phyloP scores from a whole-genome alignment of 1,140 invertebrate species.

The Caenorhabditis brenneri region DNA sequence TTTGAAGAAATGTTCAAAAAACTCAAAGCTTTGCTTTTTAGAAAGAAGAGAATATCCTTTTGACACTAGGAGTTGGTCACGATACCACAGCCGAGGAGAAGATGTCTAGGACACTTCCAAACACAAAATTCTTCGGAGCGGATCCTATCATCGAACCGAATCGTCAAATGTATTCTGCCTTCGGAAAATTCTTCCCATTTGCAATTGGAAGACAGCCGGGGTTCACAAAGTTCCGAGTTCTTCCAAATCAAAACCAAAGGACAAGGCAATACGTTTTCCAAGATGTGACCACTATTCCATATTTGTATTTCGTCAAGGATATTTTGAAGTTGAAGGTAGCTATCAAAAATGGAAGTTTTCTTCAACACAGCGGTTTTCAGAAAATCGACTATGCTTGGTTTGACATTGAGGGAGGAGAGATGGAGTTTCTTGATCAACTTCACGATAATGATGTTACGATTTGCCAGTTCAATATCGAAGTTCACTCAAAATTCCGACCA shows the following conservation, averaged over 20 bases:
- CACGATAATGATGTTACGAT: background rate
- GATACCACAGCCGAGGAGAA: constrained; percentile 34
- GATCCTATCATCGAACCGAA: constrained; percentile 17
- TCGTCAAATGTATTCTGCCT: constrained; percentile 27
- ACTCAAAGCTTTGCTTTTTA: background rate
- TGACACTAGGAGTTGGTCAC: constrained; percentile 35
- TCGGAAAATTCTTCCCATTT: constrained; percentile 43
- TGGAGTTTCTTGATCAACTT: background rate
- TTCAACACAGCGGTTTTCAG: background rate
- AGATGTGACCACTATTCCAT: constrained; percentile 8
- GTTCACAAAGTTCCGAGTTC: background rate
- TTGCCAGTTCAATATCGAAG: constrained; percentile 24
- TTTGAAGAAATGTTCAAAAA: background rate
- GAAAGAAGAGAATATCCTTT: constrained; percentile 29
- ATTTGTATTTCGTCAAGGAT: background rate
- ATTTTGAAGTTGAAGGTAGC: background rate
- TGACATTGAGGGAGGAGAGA: constrained; percentile 4
- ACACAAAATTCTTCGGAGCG: constrained; percentile 24
- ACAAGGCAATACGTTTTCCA: background rate
- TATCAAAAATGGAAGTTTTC: too few relatives aligned
- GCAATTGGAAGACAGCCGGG: constrained; percentile 30
- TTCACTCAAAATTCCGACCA: background rate
- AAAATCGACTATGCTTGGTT: constrained; percentile 24
- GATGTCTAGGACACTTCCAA: background rate
- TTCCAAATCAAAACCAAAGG: constrained; percentile 14